Evolutionary conservation across 2,113 vertebrate species (phyloP).

Genomic region (Callopanchax toddi): DNA sequence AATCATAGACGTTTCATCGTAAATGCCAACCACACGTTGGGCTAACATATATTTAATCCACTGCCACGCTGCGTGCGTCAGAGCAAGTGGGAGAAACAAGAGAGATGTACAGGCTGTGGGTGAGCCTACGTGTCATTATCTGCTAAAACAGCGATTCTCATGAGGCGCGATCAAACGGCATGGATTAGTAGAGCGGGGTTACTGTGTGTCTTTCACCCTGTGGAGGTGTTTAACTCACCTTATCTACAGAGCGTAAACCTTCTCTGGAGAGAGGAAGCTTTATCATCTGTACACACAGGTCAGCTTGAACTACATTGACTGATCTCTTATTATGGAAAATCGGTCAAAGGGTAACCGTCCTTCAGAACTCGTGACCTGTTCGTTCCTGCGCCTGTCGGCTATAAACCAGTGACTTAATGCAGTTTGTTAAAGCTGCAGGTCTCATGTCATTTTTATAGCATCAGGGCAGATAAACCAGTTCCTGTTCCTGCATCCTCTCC

Average conservation of each 20-base stretch:
- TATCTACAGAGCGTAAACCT: slow-evolving; percentile 35
- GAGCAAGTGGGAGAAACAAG: background rate
- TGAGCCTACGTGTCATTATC: background rate
- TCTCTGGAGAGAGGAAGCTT: slow-evolving; percentile 5
- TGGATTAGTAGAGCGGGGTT: slow-evolving; percentile 35
- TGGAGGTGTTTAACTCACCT: background rate
- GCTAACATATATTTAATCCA: no score
- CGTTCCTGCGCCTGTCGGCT: slow-evolving; percentile 14
- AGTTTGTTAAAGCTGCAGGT: no score
- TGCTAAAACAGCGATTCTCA: slow-evolving; percentile 10
- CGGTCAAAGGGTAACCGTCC: slow-evolving; percentile 41
- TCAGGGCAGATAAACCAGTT: background rate
- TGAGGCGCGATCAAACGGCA: slow-evolving; percentile 30
- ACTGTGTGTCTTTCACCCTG: slow-evolving; percentile 17
- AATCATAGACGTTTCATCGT: background rate
- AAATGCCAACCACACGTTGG: background rate
- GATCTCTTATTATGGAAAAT: background rate
- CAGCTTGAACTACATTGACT: slow-evolving; percentile 31
- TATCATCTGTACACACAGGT: slow-evolving; percentile 57
- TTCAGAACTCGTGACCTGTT: slow-evolving; percentile 27
- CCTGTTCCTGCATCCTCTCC: background rate
- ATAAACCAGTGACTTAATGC: background rate
- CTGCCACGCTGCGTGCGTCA: background rate
- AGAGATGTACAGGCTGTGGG: background rate
- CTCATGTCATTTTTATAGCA: background rate